Conservation (phyloP, 2,797 vertebrate species). For the Typhlichthys eigenmanni region DNA sequence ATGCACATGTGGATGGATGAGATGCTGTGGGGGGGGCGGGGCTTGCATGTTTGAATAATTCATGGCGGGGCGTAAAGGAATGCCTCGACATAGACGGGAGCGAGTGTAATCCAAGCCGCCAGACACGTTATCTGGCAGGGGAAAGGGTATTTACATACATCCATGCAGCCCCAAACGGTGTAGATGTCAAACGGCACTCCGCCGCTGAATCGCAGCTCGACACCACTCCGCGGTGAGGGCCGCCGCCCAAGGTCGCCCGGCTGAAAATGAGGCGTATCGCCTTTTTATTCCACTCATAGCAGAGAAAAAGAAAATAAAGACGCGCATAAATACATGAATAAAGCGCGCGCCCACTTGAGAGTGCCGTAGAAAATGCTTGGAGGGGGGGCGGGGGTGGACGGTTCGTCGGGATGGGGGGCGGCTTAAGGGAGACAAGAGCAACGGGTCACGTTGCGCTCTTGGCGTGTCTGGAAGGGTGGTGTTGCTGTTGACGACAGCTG, state of each 20-base stretch:
- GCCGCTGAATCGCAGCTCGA: background rate
- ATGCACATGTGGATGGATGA: slow-evolving; percentile 12
- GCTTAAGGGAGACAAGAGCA: too few species aligned
- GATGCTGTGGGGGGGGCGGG: too few species aligned
- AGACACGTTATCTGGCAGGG: slow-evolving; percentile 17
- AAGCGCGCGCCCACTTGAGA: too few species aligned
- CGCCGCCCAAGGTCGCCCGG: slow-evolving; percentile 34
- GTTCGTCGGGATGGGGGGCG: too few species aligned
- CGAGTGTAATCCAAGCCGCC: slow-evolving; percentile 34
- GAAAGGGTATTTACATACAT: slow-evolving; percentile 38
- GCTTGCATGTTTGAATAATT: slow-evolving; percentile 48
- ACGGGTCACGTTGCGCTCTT: too few species aligned
- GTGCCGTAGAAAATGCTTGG: too few species aligned
- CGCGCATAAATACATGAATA: too few species aligned
- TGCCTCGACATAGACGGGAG: slow-evolving; percentile 12
- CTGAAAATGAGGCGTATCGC: slow-evolving; percentile 34
- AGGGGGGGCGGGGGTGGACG: too few species aligned
- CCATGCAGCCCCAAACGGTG: slow-evolving; percentile 4
- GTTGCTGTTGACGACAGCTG: background rate
- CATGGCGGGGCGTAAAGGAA: slow-evolving; percentile 28
- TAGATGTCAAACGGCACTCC: slow-evolving; percentile 16
- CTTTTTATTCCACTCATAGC: slow-evolving; percentile 35
- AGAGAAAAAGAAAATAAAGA: background rate
- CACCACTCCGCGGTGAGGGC: slow-evolving; percentile 1
- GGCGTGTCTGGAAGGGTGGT: too few species aligned